Evolutionary conservation across 1,140 invertebrate genomes (phyloP).

Genomic region (Cheumatopsyche charites): DNA sequence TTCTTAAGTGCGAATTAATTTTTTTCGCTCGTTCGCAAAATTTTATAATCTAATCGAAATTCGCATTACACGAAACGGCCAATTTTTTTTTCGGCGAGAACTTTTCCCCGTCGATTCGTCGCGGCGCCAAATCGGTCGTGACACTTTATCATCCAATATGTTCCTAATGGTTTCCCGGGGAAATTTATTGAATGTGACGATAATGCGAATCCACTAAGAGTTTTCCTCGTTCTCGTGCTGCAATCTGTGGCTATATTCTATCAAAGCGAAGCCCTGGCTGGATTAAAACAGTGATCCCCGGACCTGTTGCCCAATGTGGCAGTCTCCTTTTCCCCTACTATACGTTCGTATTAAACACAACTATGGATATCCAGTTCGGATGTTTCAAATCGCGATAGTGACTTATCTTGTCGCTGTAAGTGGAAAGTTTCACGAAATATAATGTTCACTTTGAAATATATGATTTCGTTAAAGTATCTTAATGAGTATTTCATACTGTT

Average conservation of each 20-base stretch:
- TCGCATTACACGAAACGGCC: too few relatives aligned
- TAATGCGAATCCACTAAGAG: slow-evolving; percentile 15
- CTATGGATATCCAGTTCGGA: background rate
- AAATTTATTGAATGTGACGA: slow-evolving; percentile 22
- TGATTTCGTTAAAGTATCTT: too few relatives aligned
- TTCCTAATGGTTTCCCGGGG: background rate
- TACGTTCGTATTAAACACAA: too few relatives aligned
- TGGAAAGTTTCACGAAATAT: background rate
- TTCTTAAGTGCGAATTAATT: too few relatives aligned
- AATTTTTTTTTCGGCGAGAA: too few relatives aligned
- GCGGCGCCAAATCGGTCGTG: background rate
- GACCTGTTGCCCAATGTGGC: slow-evolving; percentile 11
- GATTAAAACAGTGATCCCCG: slow-evolving; percentile 10
- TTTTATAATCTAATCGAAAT: too few relatives aligned
- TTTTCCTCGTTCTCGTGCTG: background rate
- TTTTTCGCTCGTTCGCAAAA: too few relatives aligned
- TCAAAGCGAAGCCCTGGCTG: slow-evolving; percentile 4
- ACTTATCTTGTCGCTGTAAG: background rate
- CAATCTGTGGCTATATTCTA: background rate
- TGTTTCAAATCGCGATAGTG: slow-evolving; percentile 1
- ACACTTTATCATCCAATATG: slow-evolving; percentile 20
- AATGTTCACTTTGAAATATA: slow-evolving; percentile 1
- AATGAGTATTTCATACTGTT: too few relatives aligned
- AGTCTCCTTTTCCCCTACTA: background rate
- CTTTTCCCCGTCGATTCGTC: too few relatives aligned